These are phyloP conservation scores for Sebastes hubbsi DNA, from an alignment of 2,797 vertebrate species.

Conservation along the genomic window DNA sequence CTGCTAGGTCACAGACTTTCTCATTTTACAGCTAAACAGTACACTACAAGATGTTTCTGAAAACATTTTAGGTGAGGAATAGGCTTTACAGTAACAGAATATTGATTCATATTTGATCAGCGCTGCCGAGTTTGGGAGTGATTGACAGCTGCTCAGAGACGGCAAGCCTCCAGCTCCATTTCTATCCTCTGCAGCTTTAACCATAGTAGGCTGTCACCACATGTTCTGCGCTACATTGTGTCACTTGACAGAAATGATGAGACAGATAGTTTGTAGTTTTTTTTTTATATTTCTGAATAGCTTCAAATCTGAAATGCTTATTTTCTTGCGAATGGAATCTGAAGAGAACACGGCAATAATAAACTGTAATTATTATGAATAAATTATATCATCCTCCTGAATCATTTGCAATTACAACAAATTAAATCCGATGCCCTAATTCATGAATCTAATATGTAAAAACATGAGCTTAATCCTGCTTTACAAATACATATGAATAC, in stretches of 20 bases:
- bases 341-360: not conserved
- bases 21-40: too few species aligned
- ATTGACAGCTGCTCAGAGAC: too few species aligned
- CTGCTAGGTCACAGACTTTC: too few species aligned
- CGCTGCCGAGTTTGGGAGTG: too few species aligned
- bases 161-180: too few species aligned
- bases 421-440: not conserved
- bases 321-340: not conserved
- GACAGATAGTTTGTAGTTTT: not conserved
- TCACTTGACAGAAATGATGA: constrained; percentile 13
- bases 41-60: too few species aligned
- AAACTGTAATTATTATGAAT: not conserved
- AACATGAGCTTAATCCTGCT: not conserved
- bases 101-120: too few species aligned
- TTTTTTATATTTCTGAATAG: not conserved
- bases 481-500: not conserved
- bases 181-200: too few species aligned
- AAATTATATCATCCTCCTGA: not conserved
- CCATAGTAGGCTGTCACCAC: not conserved
- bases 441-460: not conserved
- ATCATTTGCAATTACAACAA: not conserved
- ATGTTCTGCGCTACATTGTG: not conserved
- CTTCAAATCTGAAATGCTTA: constrained; percentile 1
- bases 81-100: too few species aligned
- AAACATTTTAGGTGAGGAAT: too few species aligned